Base-by-base conservation (phyloP, 2,888 invertebrate genomes). In the Adelognathus sp. region DNA sequence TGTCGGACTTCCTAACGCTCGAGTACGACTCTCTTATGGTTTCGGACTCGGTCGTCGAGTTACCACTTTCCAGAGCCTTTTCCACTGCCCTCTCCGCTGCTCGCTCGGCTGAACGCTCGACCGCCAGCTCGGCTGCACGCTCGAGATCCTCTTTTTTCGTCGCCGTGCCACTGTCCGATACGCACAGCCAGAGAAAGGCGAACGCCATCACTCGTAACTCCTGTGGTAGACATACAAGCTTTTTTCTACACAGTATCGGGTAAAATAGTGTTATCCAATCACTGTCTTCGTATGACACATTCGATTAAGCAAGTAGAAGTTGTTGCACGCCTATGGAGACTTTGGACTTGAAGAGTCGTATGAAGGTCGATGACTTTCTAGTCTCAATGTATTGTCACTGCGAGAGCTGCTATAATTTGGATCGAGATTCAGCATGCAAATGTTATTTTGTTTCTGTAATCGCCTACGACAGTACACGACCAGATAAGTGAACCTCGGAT, bases 71-170 rank as follows among this genome's bases (percentile, higher is more conserved):
- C 6, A 90, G 80, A 2, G 87, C 87, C 77, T 89, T 91, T 46
- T 91, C 90, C 2, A 90, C 91, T 0, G 90, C 90, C 54, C 87
- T 84, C 73, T 91, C 91, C 0, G 91, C 91, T 2, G 86, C 90
- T 58, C 86, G 86, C 75, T 91, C 90, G 3, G 90, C 91, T 4
- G 90, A 87, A 31, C 87, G 86, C 70, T 91, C 90, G 16, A 91
- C 90, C 2, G 90, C 91, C 2, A 89, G 72, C 73, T 91, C 90
- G 1, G 90, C 91, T 5, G 89, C 89, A 46, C 87, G 86, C 72
- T 90, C 91, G 11, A 90, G 82, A 21, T 90, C 88, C 79, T 83
- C 81, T 46, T 71, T 81, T n/a, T 63, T 73, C 21, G 66, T 81
- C 36, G 82, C 82, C 54, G 54, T 67, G 64, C 80, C 56, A 44